Evolutionary conservation across 2,888 invertebrate genomes (phyloP).

Genomic region (Rhopalosiphum nymphaeae): DNA sequence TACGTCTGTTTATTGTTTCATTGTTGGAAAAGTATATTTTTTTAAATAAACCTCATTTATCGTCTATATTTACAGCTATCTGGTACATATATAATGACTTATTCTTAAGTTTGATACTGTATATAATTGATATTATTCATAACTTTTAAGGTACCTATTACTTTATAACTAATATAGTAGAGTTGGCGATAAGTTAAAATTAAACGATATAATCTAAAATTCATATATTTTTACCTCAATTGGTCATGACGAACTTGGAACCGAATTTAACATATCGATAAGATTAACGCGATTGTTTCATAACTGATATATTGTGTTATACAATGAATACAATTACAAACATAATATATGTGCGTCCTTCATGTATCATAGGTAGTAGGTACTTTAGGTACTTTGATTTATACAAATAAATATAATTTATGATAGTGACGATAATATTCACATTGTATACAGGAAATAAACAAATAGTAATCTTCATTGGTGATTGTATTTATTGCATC

Average conservation of each 20-base stretch:
- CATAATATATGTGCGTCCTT: background rate
- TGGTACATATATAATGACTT: background rate
- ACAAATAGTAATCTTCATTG: background rate
- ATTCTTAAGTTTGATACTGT: background rate
- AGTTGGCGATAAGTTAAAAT: background rate
- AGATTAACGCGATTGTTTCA: background rate
- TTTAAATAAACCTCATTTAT: background rate
- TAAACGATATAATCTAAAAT: background rate
- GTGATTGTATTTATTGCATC: background rate
- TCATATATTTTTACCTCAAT: background rate
- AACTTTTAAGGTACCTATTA: background rate
- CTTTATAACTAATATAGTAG: background rate
- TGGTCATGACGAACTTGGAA: background rate
- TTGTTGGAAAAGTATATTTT: background rate
- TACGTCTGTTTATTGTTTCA: background rate
- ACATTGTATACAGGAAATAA: conserved; percentile 1
- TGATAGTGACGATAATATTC: conserved; percentile 11
- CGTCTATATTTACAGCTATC: background rate
- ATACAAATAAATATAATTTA: background rate
- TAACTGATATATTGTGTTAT: conserved; percentile 8
- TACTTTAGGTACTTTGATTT: background rate
- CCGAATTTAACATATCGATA: background rate
- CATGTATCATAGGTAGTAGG: background rate
- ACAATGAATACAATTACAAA: background rate
- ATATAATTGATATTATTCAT: background rate